Evolutionary conservation across 2,797 vertebrate genomes (phyloP).

Genomic region (Percopsis omiscomaycus): DNA sequence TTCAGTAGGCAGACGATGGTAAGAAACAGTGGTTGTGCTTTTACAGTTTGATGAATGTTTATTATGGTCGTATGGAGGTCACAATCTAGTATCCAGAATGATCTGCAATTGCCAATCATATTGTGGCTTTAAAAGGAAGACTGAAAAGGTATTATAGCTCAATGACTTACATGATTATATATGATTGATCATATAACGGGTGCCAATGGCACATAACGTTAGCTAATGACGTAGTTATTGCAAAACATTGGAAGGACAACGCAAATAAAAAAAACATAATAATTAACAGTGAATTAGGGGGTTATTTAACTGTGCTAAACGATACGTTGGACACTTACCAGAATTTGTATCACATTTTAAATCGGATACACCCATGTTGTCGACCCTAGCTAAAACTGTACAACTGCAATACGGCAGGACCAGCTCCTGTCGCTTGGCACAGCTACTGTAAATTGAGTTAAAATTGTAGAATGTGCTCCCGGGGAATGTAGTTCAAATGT

Average conservation of each 20-base stretch:
- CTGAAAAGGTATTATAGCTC: no score
- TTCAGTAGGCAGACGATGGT: no score
- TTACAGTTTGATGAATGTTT: no score
- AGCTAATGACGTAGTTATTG: conserved; percentile 20
- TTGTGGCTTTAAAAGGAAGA: no score
- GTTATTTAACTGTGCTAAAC: background rate
- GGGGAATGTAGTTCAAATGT: conserved; percentile 58
- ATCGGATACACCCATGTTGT: conserved; percentile 75
- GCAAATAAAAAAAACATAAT: background rate
- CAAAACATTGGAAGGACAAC: background rate
- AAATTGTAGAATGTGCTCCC: background rate
- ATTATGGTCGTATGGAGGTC: no score
- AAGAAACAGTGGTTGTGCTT: no score
- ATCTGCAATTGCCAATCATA: no score
- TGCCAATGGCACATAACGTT: background rate
- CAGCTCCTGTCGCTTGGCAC: conserved; percentile 32
- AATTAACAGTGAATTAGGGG: rapidly evolving
- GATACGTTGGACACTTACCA: conserved; percentile 47
- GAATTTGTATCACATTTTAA: conserved; percentile 61
- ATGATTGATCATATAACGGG: no score
- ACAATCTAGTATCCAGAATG: no score
- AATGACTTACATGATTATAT: no score
- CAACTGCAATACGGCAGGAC: conserved; percentile 1
- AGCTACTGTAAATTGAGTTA: no score
- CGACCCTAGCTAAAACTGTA: conserved; percentile 17